Evolutionary conservation across 2,797 vertebrate species (phyloP).

Genomic region (Mormyrus proboscirostris): DNA sequence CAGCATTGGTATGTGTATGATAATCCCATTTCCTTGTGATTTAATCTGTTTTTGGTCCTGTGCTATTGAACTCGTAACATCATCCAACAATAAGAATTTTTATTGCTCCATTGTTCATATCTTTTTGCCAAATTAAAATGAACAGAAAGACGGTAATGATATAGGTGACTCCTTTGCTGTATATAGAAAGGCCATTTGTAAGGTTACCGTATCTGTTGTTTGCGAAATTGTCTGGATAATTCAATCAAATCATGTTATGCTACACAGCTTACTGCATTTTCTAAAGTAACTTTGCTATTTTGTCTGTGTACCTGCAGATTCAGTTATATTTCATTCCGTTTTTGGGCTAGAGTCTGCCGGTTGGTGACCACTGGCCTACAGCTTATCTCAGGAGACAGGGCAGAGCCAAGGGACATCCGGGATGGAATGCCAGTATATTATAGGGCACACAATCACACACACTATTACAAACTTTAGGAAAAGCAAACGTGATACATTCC

Average conservation of each 20-base stretch:
- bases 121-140: not conserved
- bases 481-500: not conserved
- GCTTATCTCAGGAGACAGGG: not conserved
- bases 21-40: not conserved
- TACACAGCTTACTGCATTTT: not conserved
- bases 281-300: not conserved
- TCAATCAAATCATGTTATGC: not conserved
- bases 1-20: not conserved
- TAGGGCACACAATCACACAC: not conserved
- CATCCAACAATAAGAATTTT: not conserved
- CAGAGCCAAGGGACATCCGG: not conserved
- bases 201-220: not conserved
- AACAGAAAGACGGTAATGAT: not conserved
- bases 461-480: not conserved
- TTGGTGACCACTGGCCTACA: not conserved
- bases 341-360: not conserved
- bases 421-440: not conserved
- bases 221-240: not conserved
- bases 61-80: not conserved
- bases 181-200: not conserved
- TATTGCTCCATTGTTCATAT: not conserved
- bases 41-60: not conserved
- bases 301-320: not conserved
- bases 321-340: not conserved
- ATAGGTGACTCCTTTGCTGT: not conserved